Conservation (phyloP, 1,140 invertebrate species). For the Polyergus mexicanus region DNA sequence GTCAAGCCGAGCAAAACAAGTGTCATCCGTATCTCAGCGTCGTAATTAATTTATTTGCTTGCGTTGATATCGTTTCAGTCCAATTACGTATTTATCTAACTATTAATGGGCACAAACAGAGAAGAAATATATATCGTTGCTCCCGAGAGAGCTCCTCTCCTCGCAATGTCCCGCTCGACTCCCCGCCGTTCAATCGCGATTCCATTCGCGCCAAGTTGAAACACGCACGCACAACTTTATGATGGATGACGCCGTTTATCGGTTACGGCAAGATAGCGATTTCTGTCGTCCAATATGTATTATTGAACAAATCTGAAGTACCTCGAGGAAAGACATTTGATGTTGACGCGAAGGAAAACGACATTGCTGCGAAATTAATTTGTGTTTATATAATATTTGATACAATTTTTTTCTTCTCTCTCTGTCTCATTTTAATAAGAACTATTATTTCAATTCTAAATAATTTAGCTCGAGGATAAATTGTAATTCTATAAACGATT, state of each 20-base stretch:
- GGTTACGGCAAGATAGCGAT: conserved; percentile 45
- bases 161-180: not conserved
- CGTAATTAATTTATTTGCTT: conserved; percentile 69
- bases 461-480: too few relatives aligned
- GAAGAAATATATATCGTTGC: conserved; percentile 48
- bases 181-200: conserved; percentile 28
- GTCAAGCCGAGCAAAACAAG: conserved; percentile 56
- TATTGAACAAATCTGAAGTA: conserved; percentile 52
- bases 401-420: too few relatives aligned
- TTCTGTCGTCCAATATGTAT: conserved; percentile 50
- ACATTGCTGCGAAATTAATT: not conserved
- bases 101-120: conserved; percentile 53
- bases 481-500: too few relatives aligned
- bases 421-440: too few relatives aligned
- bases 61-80: conserved; percentile 50
- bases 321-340: conserved; percentile 1
- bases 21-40: not conserved
- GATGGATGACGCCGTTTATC: conserved; percentile 46
- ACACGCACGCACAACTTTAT: conserved; percentile 51
- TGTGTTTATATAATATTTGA: too few relatives aligned
- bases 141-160: not conserved
- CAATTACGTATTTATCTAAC: conserved; percentile 65
- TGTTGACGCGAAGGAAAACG: not conserved
- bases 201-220: not conserved
- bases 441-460: too few relatives aligned